Base-by-base conservation (phyloP, 2,797 vertebrate genomes). In the Sebastiscus albofasciatus region DNA sequence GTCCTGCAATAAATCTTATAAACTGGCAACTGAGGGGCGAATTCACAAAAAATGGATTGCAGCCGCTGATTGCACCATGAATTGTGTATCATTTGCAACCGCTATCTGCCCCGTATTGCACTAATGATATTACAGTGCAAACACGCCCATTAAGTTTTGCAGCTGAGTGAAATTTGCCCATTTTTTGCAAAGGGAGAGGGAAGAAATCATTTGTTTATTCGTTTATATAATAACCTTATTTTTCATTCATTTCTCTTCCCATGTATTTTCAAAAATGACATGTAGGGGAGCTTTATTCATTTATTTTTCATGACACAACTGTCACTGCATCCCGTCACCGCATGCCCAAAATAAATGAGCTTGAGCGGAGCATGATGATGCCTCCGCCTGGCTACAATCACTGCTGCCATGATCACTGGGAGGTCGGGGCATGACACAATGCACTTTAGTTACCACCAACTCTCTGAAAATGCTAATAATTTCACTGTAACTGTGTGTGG, bases 81-180 rank as follows among this genome's bases (percentile, higher is more conserved):
- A 34, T 7, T 61, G 18, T 29, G 20, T 6, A 33, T 61, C 0
- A n/a, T 16, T 33, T 20, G 29, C 29, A 33, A 33, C 58, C 8
- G 27, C 27, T 11, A 0, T 0, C 58, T 31, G 0, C 9, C 9
- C 22, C 55, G 0, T 0, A 62, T 65, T 18, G 14, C 60, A 1
- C 34, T 26, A 26, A 12, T 34, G 31, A 42, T 10, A 24, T 26
- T 24, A 66, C 22, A 65, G 33, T 4, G 4, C 12, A 36, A 24
- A 65, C 61, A 26, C 14, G 62, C 0, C 62, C 34, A 39, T 39
- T 22, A 42, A 10, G 33, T 64, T 22, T 64, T 34, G 2, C 20
- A 33, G 10, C 10, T 24, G 54, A 55, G 7, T 58, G 55, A 3
- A 58, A 58, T 58, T 26, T 58, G 24, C 55, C 24, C 55, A n/a